Evolutionary conservation across 2,888 invertebrate species (phyloP).

Genomic region (Drosophila lacicola): DNA sequence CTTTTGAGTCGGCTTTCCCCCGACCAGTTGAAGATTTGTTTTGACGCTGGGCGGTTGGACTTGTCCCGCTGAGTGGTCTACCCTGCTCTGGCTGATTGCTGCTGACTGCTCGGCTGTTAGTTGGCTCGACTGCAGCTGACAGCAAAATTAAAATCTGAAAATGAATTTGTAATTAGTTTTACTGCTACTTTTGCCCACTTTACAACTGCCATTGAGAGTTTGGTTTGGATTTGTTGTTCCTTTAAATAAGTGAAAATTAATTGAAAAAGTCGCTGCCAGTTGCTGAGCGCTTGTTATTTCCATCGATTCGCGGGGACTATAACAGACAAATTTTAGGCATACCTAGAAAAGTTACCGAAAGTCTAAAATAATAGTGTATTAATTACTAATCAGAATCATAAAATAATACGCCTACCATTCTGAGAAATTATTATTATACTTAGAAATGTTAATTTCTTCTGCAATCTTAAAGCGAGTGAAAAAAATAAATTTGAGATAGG

Average conservation of each 20-base stretch:
- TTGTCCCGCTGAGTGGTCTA: conserved; percentile 14
- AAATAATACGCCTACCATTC: no score
- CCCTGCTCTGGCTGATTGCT: conserved; percentile 33
- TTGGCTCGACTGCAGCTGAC: conserved; percentile 70
- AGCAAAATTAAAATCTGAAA: conserved; percentile 82
- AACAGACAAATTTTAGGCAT: conserved; percentile 7
- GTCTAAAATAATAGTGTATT: no score
- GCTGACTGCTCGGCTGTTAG: conserved; percentile 44
- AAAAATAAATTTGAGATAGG: background rate
- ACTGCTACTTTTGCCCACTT: conserved; percentile 69
- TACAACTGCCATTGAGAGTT: conserved; percentile 39
- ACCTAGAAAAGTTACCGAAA: background rate
- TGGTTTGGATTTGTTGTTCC: conserved; percentile 24
- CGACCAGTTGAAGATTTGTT: conserved; percentile 36
- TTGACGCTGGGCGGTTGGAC: conserved; percentile 43
- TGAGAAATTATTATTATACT: no score
- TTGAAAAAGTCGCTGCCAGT: conserved; percentile 76
- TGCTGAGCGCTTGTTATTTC: conserved; percentile 37
- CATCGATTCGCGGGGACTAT: conserved; percentile 19
- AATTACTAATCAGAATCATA: no score
- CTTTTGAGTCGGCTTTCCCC: conserved; percentile 33
- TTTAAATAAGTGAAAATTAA: conserved; percentile 75
- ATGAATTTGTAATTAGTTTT: conserved; percentile 84
- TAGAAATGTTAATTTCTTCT: no score
- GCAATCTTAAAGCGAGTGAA: background rate